These are phyloP conservation scores for Agrotis clavis DNA, from an alignment of 2,888 invertebrate genomes.

Conservation along the genomic window DNA sequence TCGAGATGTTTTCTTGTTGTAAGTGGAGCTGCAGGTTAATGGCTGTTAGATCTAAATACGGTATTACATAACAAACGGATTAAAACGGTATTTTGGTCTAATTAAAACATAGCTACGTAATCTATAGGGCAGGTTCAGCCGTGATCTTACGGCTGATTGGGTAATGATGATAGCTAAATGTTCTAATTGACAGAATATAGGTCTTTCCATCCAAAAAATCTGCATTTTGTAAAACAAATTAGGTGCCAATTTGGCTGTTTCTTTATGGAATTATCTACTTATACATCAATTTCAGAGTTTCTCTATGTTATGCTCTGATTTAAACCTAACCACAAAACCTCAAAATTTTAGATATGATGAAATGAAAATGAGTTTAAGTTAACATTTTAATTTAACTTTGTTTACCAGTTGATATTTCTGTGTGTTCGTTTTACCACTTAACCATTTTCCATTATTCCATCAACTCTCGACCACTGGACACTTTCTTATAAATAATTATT, in stretches of 20 bases:
- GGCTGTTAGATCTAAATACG: slow-evolving; percentile 19
- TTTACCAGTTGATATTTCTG: background rate
- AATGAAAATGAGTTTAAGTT: too few relatives aligned
- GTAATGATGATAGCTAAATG: background rate
- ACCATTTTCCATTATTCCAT: background rate
- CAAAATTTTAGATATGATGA: background rate
- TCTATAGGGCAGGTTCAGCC: too few relatives aligned
- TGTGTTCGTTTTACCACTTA: background rate
- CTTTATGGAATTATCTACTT: too few relatives aligned
- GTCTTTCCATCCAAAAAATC: background rate
- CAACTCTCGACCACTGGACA: background rate
- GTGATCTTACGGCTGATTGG: too few relatives aligned
- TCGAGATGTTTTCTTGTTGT: slow-evolving; percentile 34
- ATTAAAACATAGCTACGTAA: background rate
- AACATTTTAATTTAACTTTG: background rate
- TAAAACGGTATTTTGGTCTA: slow-evolving; percentile 8
- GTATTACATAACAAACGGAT: slow-evolving; percentile 20
- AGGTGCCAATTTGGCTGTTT: background rate
- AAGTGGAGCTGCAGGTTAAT: slow-evolving; percentile 22
- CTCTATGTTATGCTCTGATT: background rate
- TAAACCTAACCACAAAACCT: background rate
- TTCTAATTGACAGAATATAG: background rate
- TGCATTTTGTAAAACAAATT: background rate
- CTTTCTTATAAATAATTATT: slow-evolving; percentile 16
- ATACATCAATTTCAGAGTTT: too few relatives aligned